These are phyloP conservation scores for Pomatorhinus ruficollis DNA, from an alignment of 2,113 vertebrate species.

Conservation along the genomic window DNA sequence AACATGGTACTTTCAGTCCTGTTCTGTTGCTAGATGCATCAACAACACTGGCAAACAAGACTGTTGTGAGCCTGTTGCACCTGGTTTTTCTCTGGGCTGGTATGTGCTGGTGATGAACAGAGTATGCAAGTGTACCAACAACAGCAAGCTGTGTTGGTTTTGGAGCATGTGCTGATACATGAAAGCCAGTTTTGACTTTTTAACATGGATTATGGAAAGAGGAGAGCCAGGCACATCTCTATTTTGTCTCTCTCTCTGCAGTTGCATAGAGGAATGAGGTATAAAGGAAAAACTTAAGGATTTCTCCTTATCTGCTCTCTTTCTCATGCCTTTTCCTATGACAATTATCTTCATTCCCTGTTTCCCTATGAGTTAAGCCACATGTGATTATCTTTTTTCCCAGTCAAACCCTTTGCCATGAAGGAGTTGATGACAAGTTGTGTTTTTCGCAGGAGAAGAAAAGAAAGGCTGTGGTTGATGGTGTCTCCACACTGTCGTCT, in stretches of 20 bases:
- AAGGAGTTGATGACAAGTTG: neutral
- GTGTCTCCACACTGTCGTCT: neutral
- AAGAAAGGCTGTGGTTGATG: neutral
- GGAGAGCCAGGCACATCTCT: neutral
- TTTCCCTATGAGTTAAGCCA: neutral
- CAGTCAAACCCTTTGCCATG: neutral
- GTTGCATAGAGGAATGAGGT: neutral
- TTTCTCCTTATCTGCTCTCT: neutral
- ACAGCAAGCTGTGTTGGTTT: neutral
- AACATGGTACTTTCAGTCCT: neutral
- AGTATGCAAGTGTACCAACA: neutral
- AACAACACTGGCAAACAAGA: neutral
- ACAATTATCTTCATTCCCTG: neutral
- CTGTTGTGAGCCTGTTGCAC: neutral
- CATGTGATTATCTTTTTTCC: neutral
- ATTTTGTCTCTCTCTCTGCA: neutral
- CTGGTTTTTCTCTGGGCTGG: neutral
- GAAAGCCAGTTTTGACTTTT: neutral
- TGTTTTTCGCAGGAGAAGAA: neutral
- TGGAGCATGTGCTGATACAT: neutral
- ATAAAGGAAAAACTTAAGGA: neutral
- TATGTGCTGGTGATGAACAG: neutral
- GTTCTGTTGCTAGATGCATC: neutral
- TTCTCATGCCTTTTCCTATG: neutral
- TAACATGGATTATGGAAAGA: neutral